Evolutionary conservation across 2,797 vertebrate genomes (phyloP).

Genomic region (Eutrigla gurnardus): DNA sequence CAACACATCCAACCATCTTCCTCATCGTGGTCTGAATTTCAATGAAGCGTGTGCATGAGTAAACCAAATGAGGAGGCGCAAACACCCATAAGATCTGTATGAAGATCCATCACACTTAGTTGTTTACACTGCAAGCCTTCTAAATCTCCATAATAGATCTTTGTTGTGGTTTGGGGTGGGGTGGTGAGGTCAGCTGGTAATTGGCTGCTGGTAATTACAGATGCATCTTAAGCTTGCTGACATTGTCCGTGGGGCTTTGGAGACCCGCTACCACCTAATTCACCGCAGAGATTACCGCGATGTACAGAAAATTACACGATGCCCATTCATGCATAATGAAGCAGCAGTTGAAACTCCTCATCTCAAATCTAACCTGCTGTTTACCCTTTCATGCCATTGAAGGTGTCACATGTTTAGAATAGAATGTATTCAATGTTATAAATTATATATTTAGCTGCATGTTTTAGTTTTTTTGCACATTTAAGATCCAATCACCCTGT

Average conservation of each 20-base stretch:
- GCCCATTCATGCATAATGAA: slow-evolving; percentile 31
- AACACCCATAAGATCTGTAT: slow-evolving; percentile 53
- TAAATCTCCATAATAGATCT: slow-evolving; percentile 80
- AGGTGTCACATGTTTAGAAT: slow-evolving; percentile 7
- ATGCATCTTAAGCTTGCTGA: slow-evolving; percentile 76
- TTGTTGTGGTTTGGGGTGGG: slow-evolving; percentile 76
- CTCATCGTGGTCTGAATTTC: slow-evolving; percentile 48
- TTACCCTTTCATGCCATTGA: slow-evolving; percentile 14
- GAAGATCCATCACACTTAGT: slow-evolving; percentile 62
- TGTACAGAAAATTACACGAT: slow-evolving; percentile 50
- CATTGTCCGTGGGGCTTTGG: slow-evolving; percentile 69
- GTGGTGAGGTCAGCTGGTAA: slow-evolving; percentile 80
- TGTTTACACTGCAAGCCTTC: slow-evolving; percentile 72
- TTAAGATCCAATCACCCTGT: slow-evolving; percentile 25
- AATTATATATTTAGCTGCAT: neutral
- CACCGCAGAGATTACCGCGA: slow-evolving; percentile 53
- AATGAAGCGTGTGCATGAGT: slow-evolving; percentile 31
- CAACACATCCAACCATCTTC: slow-evolving; percentile 16
- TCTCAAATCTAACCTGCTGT: slow-evolving; percentile 35
- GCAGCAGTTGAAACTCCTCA: slow-evolving; percentile 46
- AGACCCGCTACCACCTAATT: slow-evolving; percentile 57
- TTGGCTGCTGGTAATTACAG: slow-evolving; percentile 81
- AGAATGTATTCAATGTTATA: slow-evolving; percentile 3
- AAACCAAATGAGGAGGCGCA: slow-evolving; percentile 36
- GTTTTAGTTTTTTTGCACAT: neutral